Base-by-base conservation (phyloP, 2,888 invertebrate species). In the Laothoe populi region DNA sequence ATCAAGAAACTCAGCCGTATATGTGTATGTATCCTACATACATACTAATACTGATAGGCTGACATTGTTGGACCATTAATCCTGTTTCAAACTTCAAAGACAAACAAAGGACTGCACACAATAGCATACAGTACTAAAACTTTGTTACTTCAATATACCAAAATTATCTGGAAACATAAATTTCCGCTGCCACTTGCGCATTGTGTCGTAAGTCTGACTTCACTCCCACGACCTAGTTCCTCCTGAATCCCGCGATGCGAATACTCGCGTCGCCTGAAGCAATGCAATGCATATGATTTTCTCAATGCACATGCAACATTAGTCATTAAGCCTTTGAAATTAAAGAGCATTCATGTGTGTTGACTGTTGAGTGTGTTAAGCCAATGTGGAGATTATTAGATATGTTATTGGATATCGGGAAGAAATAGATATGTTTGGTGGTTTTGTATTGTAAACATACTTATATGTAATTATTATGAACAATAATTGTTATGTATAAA, bases 211-310 rank as follows among this genome's bases (percentile, higher is more conserved):
- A 53, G 53, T 4, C 70, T 75, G 79, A 82, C 82, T 86, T 79
- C 77, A 80, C 81, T 83, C 78, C 73, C 73, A 75, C 84, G 86
- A 83, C 87, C 87, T 81, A 88, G 79, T 83, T 86, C 72, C 74
- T 60, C 70, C 40, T 69, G 69, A 69, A 68, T 63, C 68, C 19
- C 71, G 74, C 81, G 82, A 82, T 83, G 78, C 82, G 81, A 82
- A 84, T 84, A 81, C 76, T 74, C 65, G 70, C 73, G 74, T 73
- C 73, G 83, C 83, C 78, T 71, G 75, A 70, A 79, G 85, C 82
- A 70, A 79, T 81, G 79, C 79, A 75, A 77, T 82, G 81, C 78
- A 84, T 78, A 86, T 84, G 80, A 75, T 73, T n/a, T n/a, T 71
- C 72, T 67, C 66, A 19, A 31, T 35, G 45, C 35, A 48, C 46